Conservation (phyloP, 1,140 invertebrate genomes). For the Cyclina sinensis region DNA sequence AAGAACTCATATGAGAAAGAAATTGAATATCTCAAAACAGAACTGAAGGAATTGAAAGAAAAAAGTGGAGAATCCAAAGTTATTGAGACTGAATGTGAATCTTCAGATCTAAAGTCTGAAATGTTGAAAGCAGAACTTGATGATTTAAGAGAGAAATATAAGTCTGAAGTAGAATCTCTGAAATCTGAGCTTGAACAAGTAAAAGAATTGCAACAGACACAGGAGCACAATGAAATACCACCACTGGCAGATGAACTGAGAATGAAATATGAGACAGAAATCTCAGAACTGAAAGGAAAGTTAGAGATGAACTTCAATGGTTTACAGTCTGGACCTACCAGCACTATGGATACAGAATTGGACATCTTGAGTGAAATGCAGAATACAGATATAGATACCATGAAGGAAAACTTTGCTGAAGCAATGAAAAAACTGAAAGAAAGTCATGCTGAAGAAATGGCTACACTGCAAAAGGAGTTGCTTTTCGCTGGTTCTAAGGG, state of each 20-base stretch:
- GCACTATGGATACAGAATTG: conserved; percentile 9
- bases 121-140: conserved; percentile 20
- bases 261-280: background rate
- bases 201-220: background rate
- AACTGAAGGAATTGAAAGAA: conserved; percentile 38
- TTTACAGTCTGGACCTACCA: too few species aligned
- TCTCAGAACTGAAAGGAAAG: conserved; percentile 53
- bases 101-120: conserved; percentile 8
- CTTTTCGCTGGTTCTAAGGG: background rate
- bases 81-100: background rate
- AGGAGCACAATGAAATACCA: background rate
- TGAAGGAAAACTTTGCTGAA: conserved; percentile 45
- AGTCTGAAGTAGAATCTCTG: background rate
- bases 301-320: conserved; percentile 2
- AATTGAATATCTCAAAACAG: conserved; percentile 26
- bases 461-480: conserved; percentile 9
- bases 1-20: conserved; percentile 37
- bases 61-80: background rate
- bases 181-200: background rate
- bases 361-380: conserved; percentile 64
- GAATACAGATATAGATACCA: conserved; percentile 58
- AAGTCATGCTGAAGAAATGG: conserved; percentile 25
- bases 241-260: background rate
- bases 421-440: conserved; percentile 59
- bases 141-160: conserved; percentile 24